Evolutionary conservation across 2,797 vertebrate species (phyloP), one percentile per base, ranked within the genome.

Genomic region (Takifugu rubripes): DNA sequence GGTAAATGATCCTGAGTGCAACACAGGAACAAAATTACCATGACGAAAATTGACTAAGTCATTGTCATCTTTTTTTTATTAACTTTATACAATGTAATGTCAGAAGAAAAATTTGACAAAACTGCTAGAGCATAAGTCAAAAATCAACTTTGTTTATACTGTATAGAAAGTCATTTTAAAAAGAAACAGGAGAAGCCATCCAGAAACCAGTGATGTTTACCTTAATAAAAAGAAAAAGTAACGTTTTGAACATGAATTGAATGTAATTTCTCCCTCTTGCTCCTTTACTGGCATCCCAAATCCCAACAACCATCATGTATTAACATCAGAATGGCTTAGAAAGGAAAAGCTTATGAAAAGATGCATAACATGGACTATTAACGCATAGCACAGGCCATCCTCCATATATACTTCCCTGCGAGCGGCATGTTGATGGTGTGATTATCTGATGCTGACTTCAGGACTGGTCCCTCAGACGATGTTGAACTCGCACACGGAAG

Each of bases 401-500:
- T 7, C 27, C 27, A 7, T 25, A 51, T 31, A 45, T 54, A 24
- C 25, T 52, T 24, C 2, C 57, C 45, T 51, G 45, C 54, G 33
- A 11, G 50, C 27, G 31, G 5, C 36, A 26, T 12, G 21, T 27
- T 4, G 6, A n/a, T 9, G 48, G 4, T 58, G 29, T 46, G 31
- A 27, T 25, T 11, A 33, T 11, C 33, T 40, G 36, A 40, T 26
- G 0, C 1, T 3, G 3, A 33, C 8, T 33, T 1, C 36, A 40
- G 36, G 3, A 3, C 36, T 40, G 36, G 36, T 40, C 40, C 6
- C 1, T 91, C 93, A 98, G 77, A 96, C 91, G 0, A 99, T 97
- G 84, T 92, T 91, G 75, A 97, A 99, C 87, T 99, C 95, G 25
- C 97, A 99, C 72, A 96, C 66, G 0, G 93, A 99, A n/a, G 94